phyloP scores from a whole-genome alignment of 2,113 vertebrate species.

The Nycticryphes semicollaris region DNA sequence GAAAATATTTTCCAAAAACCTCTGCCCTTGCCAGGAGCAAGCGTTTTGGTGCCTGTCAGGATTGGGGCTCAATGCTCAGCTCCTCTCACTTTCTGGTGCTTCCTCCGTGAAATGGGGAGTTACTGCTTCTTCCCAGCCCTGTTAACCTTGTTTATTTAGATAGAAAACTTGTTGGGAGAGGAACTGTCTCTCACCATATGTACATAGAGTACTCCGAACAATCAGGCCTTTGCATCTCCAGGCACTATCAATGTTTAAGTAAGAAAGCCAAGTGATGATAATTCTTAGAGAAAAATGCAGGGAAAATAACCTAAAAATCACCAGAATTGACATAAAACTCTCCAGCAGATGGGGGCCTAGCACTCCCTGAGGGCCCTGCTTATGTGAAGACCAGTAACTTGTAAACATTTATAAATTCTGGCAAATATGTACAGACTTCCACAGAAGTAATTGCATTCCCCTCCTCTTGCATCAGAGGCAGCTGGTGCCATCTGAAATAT shows the following conservation, averaged over 20 bases:
- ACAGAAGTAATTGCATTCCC: conserved; percentile 48
- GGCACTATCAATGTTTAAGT: conserved; percentile 54
- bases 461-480: conserved; percentile 45
- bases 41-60: conserved; percentile 6
- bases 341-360: conserved; percentile 72
- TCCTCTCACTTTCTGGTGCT: conserved; percentile 40
- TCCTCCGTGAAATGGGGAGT: conserved; percentile 16
- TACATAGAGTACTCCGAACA: conserved; percentile 41
- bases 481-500: conserved; percentile 30
- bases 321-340: conserved; percentile 70
- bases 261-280: conserved; percentile 62
- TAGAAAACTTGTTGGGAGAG: conserved; percentile 52
- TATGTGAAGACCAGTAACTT: conserved; percentile 65
- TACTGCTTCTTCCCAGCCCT: conserved; percentile 36
- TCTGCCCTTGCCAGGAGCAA: conserved; percentile 56
- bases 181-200: conserved; percentile 65
- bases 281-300: conserved; percentile 56
- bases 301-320: conserved; percentile 62
- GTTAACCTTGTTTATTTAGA: conserved; percentile 58
- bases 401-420: conserved; percentile 71
- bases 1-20: conserved; percentile 54
- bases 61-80: conserved; percentile 18
- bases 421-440: conserved; percentile 63
- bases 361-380: conserved; percentile 66
- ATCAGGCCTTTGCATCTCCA: conserved; percentile 56